Evolutionary conservation across 2,113 vertebrate genomes (phyloP), one percentile per base, ranked within the genome.

Genomic region (Lagopus leucura): DNA sequence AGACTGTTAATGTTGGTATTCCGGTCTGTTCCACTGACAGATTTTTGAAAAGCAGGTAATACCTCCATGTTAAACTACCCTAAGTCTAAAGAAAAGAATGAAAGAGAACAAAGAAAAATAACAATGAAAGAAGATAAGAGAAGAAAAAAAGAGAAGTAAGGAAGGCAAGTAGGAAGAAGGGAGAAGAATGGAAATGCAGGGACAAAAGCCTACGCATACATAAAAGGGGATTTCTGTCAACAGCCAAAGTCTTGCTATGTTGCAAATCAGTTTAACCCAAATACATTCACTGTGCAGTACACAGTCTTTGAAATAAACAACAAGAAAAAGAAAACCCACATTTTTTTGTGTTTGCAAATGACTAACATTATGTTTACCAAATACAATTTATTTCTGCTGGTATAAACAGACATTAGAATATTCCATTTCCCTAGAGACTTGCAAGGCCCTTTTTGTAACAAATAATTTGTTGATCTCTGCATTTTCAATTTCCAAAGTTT

Each of bases 371-470:
- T 91, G 57, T 96, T 94, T 93, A 91, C 82, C 61, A 90, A 96
- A 96, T 84, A 83, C 34, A 75, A 94, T 96, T 95, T 96, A 92
- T 60, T 97, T 92, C 69, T 91, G 65, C 81, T 92, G 70, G 38
- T 85, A 92, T 95, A 93, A 96, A 90, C 75, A 92, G 76, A 73
- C 36, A 92, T 92, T 94, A 88, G 61, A 97, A 96, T 94, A 95
- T 95, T 96, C 60, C 73, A 92, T 93, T 96, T 96, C 89, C 43
- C 55, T 36, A 20, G 75, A 83, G 91, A 95, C 38, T 55, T 69
- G 21, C 1, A 2, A 96, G 55, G 67, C 66, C 71, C 21, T 78
- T 93, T 93, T 63, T 91, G 69, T 78, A 85, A 40, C 48, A 94
- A 92, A 85, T 57, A 89, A 70, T 45, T 78, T 88, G 73, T 86